Conservation (phyloP, 2,888 invertebrate species). For the Fragum sueziense region DNA sequence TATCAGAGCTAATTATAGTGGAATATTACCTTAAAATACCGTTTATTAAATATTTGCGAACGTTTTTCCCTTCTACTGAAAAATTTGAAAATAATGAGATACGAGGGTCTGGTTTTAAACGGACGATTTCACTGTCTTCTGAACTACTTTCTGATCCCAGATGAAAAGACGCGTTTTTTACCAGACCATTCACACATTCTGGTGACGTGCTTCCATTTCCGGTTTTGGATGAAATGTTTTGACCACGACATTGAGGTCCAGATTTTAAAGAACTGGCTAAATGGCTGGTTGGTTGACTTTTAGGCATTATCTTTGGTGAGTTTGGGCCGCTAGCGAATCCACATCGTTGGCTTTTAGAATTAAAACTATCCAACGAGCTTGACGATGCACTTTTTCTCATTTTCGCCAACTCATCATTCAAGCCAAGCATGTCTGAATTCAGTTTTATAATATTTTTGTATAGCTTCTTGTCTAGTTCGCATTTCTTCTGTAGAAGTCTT, state of each 20-base stretch:
- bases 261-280: background rate
- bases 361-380: slow-evolving; percentile 34
- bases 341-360: background rate
- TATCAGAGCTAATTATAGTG: no score
- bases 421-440: slow-evolving; percentile 46
- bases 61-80: no score
- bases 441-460: slow-evolving; percentile 50
- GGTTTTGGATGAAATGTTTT: background rate
- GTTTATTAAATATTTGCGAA: no score
- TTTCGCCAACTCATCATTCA: slow-evolving; percentile 44
- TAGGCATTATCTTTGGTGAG: background rate
- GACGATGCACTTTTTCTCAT: slow-evolving; percentile 53
- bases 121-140: slow-evolving; percentile 23
- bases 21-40: no score
- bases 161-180: background rate
- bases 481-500: slow-evolving; percentile 40
- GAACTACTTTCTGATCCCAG: slow-evolving; percentile 30
- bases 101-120: no score
- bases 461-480: slow-evolving; percentile 47
- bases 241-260: background rate
- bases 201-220: background rate
- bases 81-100: no score
- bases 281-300: background rate
- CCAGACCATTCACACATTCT: background rate
- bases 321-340: background rate